Base-by-base conservation (phyloP, 2,113 vertebrate species). In the Microtus pennsylvanicus region DNA sequence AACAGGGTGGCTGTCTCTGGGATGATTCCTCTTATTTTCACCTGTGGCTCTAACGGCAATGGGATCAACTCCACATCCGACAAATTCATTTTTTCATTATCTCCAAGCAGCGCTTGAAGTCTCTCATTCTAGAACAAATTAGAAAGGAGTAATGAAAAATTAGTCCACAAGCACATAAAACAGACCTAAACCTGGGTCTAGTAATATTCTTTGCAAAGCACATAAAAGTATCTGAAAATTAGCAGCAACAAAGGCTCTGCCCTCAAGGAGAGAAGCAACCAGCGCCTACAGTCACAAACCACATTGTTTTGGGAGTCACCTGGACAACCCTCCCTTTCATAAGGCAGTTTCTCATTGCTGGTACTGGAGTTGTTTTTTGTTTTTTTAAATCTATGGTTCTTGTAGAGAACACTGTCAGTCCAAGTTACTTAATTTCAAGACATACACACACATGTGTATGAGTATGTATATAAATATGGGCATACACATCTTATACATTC, bases 1-100 rank as follows among this genome's bases (percentile, higher is more conserved):
- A 99, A 99, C 7, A 99, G 98, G 0, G 99, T 99, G 77, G 99
- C 99, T 21, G 99, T 99, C 95, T 99, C 99, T 2, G 99, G 99
- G 65, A 99, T 99, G 97, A 99, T 99, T 80, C 99, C 99, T 98
- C 98, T 98, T 97, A 99, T 99, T 97, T 99, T 99, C 98, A 99
- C 99, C 97, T 99, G 99, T 11, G 99, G 99, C 97, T 99, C 99
- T 97, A 99, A 98, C 45, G 99, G 99, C 69, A 99, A 98, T 22
- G 99, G 99, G 87, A 99, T 99, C 22, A 99, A 99, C 96, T 99
- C 99, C 69, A 99, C 99, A 90, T 99, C 99, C 1, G 99, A 99
- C 33, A 99, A 99, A 89, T 99, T 99, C 98, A 99, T 99, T 97
- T 99, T 99, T 97, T 99, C 99, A 12, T 99, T 99, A 98, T 99